Evolutionary conservation across 1,140 invertebrate genomes (phyloP).

Genomic region (Neuroterus valhalla): DNA sequence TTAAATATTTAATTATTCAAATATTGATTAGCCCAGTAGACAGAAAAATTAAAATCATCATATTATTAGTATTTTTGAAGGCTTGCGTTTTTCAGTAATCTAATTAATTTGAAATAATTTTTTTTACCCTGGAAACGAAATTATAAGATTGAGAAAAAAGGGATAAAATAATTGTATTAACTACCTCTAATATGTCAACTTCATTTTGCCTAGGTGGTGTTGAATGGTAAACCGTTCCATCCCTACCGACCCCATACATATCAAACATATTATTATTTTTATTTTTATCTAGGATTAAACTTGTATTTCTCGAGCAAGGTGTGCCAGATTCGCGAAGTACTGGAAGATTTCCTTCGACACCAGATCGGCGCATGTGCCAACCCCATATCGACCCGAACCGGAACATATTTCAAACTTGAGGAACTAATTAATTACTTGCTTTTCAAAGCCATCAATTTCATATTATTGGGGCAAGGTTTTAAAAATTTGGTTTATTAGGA

Average conservation of each 20-base stretch:
- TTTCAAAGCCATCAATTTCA: neutral
- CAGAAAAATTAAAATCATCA: too few species aligned
- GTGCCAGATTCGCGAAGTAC: conserved; percentile 48
- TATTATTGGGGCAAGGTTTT: neutral
- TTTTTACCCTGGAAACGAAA: neutral
- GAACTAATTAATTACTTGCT: neutral
- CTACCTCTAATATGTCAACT: conserved; percentile 71
- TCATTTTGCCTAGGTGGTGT: conserved; percentile 68
- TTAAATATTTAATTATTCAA: too few species aligned
- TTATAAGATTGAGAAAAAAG: neutral
- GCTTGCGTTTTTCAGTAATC: too few species aligned
- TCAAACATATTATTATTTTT: conserved; percentile 63
- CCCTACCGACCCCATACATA: conserved; percentile 65
- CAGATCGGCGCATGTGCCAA: conserved; percentile 56
- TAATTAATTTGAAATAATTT: too few species aligned
- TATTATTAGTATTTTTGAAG: too few species aligned
- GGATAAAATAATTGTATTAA: neutral
- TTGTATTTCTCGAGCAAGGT: conserved; percentile 32
- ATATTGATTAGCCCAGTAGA: too few species aligned
- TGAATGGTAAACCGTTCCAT: conserved; percentile 67
- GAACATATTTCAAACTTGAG: conserved; percentile 44
- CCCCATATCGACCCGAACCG: conserved; percentile 60
- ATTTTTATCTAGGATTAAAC: conserved; percentile 42
- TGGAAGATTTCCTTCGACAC: conserved; percentile 38
- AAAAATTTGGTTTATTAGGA: conserved; percentile 21